Conservation (phyloP, 2,113 vertebrate genomes). For the Cavia aperea region DNA sequence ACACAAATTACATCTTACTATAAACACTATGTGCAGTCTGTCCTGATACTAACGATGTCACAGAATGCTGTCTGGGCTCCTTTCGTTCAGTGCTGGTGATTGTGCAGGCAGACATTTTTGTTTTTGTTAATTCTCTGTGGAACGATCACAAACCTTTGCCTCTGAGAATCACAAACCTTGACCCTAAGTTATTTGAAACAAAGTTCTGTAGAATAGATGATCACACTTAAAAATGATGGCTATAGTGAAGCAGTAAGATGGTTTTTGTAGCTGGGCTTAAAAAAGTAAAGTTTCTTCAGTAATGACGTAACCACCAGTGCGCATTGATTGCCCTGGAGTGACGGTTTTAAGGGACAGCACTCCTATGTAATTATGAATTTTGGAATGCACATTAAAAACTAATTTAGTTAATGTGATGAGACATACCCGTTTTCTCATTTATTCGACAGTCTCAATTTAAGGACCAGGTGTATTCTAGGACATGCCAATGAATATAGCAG, state of each 20-base stretch:
- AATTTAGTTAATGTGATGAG: not conserved
- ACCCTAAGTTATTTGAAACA: not conserved
- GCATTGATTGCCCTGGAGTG: not conserved
- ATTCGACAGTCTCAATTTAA: not conserved
- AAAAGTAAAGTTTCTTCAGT: constrained; percentile 19
- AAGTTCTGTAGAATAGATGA: not conserved
- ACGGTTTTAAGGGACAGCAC: not conserved
- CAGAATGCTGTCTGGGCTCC: not conserved
- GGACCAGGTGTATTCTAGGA: not conserved
- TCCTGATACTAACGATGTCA: not conserved
- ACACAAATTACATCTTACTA: not conserved
- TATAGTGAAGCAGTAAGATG: not conserved
- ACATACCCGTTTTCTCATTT: not conserved
- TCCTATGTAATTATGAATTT: not conserved
- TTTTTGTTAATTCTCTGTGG: not conserved
- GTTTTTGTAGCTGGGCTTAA: not conserved
- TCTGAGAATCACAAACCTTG: no score
- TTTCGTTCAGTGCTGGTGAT: not conserved
- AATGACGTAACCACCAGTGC: not conserved
- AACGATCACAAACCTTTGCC: not conserved
- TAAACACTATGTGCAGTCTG: not conserved
- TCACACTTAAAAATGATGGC: constrained; percentile 10
- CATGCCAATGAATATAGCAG: not conserved
- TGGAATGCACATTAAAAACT: not conserved
- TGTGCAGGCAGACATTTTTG: not conserved